These are phyloP conservation scores for Elephas maximus DNA, from an alignment of 2,113 vertebrate species.

Conservation along the genomic window DNA sequence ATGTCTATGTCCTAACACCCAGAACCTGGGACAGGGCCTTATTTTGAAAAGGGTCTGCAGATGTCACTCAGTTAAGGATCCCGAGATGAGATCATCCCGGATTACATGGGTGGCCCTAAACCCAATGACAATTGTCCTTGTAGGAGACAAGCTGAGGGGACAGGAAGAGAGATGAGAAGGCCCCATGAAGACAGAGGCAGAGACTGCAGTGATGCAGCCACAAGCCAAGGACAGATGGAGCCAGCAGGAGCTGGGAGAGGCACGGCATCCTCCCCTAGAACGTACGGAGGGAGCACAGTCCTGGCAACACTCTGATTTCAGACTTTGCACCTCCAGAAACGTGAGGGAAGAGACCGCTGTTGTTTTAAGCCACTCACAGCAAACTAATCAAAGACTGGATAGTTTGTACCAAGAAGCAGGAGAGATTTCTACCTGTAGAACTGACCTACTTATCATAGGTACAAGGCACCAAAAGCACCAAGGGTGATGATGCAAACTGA, in stretches of 20 bases:
- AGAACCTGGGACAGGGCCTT: not conserved
- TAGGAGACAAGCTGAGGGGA: not conserved
- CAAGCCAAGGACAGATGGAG: not conserved
- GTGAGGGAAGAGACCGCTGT: accelerated
- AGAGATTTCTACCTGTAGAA: not conserved
- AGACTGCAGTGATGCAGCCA: accelerated
- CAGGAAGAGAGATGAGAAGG: not conserved
- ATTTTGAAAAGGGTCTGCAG: not conserved
- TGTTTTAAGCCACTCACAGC: not conserved
- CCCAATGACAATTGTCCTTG: accelerated
- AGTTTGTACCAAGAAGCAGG: not conserved
- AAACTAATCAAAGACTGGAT: not conserved
- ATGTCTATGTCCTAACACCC: accelerated
- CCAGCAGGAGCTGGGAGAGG: not conserved
- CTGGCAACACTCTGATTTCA: accelerated
- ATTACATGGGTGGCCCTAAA: not conserved
- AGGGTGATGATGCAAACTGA: accelerated
- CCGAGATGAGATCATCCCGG: not conserved
- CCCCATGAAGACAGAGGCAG: not conserved
- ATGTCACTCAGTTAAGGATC: not conserved
- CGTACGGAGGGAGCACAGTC: no score
- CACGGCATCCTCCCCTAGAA: no score
- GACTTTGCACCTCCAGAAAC: no score
- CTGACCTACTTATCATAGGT: accelerated
- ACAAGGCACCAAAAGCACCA: accelerated